Percentiles rank a stretch among this genome's conserved stretches.
Evolutionary conservation across 2,113 vertebrate species (phyloP).

Genomic region (Colossoma macropomum): DNA sequence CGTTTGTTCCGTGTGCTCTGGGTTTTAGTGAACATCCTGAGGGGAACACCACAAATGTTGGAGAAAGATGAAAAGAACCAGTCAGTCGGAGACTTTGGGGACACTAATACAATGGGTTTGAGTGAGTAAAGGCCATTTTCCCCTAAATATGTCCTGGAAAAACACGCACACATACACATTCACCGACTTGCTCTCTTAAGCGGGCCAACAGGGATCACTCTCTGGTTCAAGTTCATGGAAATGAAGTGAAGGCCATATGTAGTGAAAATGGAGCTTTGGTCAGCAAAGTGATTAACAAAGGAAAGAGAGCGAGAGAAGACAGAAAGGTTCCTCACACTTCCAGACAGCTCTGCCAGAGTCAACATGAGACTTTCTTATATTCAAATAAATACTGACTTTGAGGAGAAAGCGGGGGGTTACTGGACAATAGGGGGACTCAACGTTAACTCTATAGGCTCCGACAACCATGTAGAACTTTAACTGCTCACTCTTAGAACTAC

Average conservation of each 20-base stretch:
- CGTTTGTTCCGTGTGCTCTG: background rate
- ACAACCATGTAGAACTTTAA: background rate
- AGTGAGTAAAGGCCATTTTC: conserved; percentile 44
- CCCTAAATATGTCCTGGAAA: conserved; percentile 45
- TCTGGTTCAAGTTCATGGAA: conserved; percentile 67
- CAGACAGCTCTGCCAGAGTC: conserved; percentile 72
- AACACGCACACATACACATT: conserved; percentile 37
- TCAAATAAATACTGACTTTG: conserved; percentile 74
- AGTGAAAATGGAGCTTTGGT: conserved; percentile 49
- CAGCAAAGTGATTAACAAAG: conserved; percentile 44
- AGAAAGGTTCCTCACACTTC: conserved; percentile 49
- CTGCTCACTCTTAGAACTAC: no score
- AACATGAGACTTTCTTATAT: conserved; percentile 77
- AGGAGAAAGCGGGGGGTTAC: conserved; percentile 60
- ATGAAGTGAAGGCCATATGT: conserved; percentile 41
- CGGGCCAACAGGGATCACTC: conserved; percentile 4
- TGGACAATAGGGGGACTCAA: conserved; percentile 40
- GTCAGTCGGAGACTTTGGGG: conserved; percentile 55
- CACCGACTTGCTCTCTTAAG: conserved; percentile 9
- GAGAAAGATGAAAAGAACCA: conserved; percentile 49
- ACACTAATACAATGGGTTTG: conserved; percentile 41
- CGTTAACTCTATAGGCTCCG: conserved; percentile 45
- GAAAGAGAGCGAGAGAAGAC: conserved; percentile 52
- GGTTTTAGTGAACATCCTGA: conserved; percentile 27
- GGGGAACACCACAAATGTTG: conserved; percentile 38